Evolutionary conservation across 2,888 invertebrate genomes (phyloP), one percentile per base, ranked within the genome.

Genomic region (Griposia aprilina): DNA sequence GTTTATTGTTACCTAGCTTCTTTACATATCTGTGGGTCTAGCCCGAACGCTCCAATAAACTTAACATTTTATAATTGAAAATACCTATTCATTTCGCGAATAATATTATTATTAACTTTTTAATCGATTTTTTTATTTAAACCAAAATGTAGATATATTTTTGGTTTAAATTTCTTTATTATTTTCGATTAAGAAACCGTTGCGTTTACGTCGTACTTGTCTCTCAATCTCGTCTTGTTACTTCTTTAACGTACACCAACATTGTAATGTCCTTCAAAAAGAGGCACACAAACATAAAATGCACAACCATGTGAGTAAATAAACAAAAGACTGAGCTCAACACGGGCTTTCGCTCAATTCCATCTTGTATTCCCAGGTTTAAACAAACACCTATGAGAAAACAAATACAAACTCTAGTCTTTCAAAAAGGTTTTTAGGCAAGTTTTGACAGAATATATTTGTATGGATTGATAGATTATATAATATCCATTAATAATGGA

Each of bases 391-490:
- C 17, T 72, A 60, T 17, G 41, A 59, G 50, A 68, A 65, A 69
- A 63, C n/a, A 30, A 80, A 50, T 41, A 50, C 30, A 66, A 81
- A 60, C 8, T 5, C 26, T 26, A 59, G 62, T 15, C 23, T 45
- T n/a, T 45, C 4, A 52, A 59, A 80, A 65, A 65, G 57, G 23
- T 63, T 76, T 81, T 36, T 26, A 48, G 45, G 10, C 15, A 55
- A 30, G 63, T 77, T 65, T 77, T 3, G 52, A 65, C 41, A 2
- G 52, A 65, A 41, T 69, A 20, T 23, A 48, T 65, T 59, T 65
- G 20, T 41, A 48, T 15, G 5, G 20, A 65, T 77, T 59, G 68
- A 59, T 41, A 41, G 41, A 41, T 41, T 36, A 41, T 7, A 26
- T 36, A 80, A 72, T 36, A 36, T 15, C 50, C 50, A 52, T 52